A percentile compares a stretch with the other conserved stretches of the same genome.
These are phyloP conservation scores for Gnathonemus longibarbis DNA, from an alignment of 2,113 vertebrate genomes.

Conservation along the genomic window DNA sequence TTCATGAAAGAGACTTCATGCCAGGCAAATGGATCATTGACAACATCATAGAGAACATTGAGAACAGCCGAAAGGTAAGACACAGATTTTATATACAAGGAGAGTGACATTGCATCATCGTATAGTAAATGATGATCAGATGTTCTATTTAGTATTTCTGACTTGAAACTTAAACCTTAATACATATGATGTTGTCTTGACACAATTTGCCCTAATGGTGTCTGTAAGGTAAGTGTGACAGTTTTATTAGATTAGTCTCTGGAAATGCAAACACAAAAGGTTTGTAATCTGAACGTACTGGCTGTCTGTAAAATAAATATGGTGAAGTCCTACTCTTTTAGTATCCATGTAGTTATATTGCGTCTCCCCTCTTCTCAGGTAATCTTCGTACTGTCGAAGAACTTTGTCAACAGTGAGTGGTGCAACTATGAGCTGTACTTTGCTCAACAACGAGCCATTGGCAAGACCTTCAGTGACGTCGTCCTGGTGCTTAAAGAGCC, in stretches of 20 bases:
- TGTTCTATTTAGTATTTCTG: neutral
- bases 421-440: constrained; percentile 84
- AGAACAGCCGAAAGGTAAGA: constrained; percentile 67
- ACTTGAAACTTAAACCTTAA: neutral
- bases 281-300: neutral
- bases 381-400: constrained; percentile 69
- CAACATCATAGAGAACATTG: constrained; percentile 81
- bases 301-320: neutral
- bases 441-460: constrained; percentile 71
- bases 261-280: neutral
- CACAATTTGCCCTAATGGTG: neutral
- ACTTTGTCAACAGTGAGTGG: constrained; percentile 80
- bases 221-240: neutral
- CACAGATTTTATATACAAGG: neutral
- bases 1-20: constrained; percentile 77
- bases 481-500: constrained; percentile 72
- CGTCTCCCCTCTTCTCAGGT: constrained; percentile 43
- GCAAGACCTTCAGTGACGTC: constrained; percentile 63
- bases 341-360: neutral
- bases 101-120: neutral
- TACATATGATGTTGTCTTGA: neutral
- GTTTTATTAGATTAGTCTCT: neutral
- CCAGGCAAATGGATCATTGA: constrained; percentile 80
- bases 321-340: neutral
- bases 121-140: neutral